Evolutionary conservation across 2,113 vertebrate species (phyloP).

Genomic region (Chlamydotis undulata): DNA sequence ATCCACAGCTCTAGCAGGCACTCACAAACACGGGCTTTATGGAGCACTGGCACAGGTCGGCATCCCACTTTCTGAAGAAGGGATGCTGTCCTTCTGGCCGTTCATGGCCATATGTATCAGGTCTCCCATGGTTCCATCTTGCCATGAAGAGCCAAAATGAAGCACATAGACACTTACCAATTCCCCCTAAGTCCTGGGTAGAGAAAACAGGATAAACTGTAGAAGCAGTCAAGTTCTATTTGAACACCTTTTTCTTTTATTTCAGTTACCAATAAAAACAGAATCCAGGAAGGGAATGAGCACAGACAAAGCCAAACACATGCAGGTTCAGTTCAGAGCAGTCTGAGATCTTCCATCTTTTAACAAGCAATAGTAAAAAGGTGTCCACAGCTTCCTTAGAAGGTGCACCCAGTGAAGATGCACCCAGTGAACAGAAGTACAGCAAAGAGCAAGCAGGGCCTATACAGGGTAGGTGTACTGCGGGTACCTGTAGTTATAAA

Average conservation of each 20-base stretch:
- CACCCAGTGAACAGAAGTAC: neutral
- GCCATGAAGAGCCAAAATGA: neutral
- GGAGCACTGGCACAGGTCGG: neutral
- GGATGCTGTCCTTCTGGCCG: neutral
- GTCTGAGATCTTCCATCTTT: neutral
- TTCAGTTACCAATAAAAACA: neutral
- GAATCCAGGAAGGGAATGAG: neutral
- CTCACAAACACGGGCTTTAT: neutral
- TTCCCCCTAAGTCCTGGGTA: neutral
- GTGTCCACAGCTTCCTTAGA: neutral
- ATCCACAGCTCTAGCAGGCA: neutral
- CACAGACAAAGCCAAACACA: neutral
- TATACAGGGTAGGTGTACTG: accelerated
- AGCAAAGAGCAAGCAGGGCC: neutral
- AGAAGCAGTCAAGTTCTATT: neutral
- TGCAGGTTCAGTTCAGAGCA: neutral
- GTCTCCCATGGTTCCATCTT: neutral
- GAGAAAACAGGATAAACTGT: neutral
- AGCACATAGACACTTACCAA: neutral
- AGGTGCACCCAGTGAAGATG: neutral
- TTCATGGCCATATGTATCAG: accelerated
- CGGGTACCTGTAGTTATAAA: neutral
- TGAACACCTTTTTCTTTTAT: neutral
- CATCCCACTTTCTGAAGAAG: neutral
- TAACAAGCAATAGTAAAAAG: neutral